A percentile compares a stretch with the other conserved stretches of the same genome.
phyloP scores from a whole-genome alignment of 2,797 vertebrate species.

The Cryptoblepharus egeriae region DNA sequence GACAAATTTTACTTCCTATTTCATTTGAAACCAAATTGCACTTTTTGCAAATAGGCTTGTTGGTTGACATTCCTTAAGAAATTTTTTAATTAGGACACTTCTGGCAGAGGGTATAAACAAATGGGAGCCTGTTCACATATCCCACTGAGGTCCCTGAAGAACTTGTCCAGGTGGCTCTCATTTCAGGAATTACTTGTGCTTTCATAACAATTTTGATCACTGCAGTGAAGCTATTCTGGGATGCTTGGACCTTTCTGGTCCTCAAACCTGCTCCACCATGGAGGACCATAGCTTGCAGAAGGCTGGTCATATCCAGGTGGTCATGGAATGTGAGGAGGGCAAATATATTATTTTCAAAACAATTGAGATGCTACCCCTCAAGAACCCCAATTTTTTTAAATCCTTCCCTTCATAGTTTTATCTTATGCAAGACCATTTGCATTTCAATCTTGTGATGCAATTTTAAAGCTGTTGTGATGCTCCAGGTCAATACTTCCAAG shows the following conservation, averaged over 20 bases:
- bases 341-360: background rate
- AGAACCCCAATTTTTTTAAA: background rate
- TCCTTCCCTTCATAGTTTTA: no score
- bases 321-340: no score
- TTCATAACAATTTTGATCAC: background rate
- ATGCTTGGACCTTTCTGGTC: background rate
- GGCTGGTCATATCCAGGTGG: background rate
- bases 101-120: background rate
- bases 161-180: background rate
- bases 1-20: conserved; percentile 64
- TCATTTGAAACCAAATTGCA: conserved; percentile 56
- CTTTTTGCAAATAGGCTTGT: conserved; percentile 64
- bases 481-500: background rate
- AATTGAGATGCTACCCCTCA: background rate
- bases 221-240: background rate
- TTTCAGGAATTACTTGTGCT: background rate
- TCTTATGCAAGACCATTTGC: no score
- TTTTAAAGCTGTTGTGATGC: background rate
- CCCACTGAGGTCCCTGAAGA: background rate
- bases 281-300: background rate
- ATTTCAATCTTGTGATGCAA: background rate
- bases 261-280: background rate
- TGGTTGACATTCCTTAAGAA: conserved; percentile 36
- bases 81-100: background rate
- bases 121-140: conserved; percentile 11